Base-by-base conservation (phyloP, 2,888 invertebrate genomes). In the Uropetala carovei region DNA sequence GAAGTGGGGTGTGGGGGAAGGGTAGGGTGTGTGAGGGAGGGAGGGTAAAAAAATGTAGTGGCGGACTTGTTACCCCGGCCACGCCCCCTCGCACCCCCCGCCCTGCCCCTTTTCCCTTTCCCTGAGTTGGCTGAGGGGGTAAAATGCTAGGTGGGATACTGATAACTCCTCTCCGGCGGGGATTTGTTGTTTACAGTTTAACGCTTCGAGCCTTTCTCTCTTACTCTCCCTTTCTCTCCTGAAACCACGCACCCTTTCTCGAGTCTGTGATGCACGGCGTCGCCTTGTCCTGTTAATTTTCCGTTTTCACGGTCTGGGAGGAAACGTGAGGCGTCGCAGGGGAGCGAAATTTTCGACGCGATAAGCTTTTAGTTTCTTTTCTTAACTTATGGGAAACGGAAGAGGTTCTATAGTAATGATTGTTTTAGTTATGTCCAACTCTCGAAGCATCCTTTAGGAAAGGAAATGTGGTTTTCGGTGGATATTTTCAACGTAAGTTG, bases 111-210 rank as follows among this genome's bases (percentile, higher is more conserved):
- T 22, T 68, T 68, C n/a, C 68, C 22, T 68, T 22, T n/a, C 68
- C 2, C 9, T 16, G 64, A 43, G 43, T 1, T 43, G 43, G 43
- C 68, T 9, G 0, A 68, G 22, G 75, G 75, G 75, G 22, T 75
- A 27, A 75, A 75, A 75, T 18, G 68, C 18, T 18, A 68, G 11
- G 14, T 10, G 64, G n/a, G 68, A 68, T 68, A 18, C 68, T 68
- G 18, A 75, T 75, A 75, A 75, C 75, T 75, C 75, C 75, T 75
- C 75, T 75, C 75, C 27, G 22, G 7, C 27, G 75, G 75, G 75
- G 22, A 75, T 75, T 75, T 27, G 75, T 75, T 75, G 75, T 75
- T 75, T 75, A 75, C 75, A 75, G 75, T 75, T 75, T 75, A 75
- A 75, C 75, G 75, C 75, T 75, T 75, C 75, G 75, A 27, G 75